Evolutionary conservation across 1,140 invertebrate genomes (phyloP), one percentile per base, ranked within the genome.

Genomic region (Orius insidiosus): DNA sequence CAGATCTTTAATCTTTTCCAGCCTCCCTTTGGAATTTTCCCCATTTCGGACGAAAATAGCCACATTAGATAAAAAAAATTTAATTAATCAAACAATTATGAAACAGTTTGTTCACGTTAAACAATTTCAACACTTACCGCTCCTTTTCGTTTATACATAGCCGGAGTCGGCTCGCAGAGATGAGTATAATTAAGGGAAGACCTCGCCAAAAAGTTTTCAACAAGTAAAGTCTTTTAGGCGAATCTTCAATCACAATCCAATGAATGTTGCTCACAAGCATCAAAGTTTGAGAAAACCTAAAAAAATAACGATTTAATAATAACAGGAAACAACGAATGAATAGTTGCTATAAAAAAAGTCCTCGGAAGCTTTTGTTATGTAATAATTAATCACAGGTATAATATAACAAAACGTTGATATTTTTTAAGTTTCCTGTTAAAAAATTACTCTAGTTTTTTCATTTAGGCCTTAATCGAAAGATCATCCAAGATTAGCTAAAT

Each of bases 191-290:
- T 61, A 1, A 93, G 58, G 10, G 69, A 69, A 10, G 80, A 77
- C 19, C 80, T 70, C 35, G 69, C 64, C 8, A 98, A 59, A n/a
- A 98, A 69, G 49, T 82, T 79, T 1, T 65, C 70, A 0, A 98
- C 88, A 40, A 94, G 64, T 24, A 70, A 57, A 1, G 80, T 86
- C 57, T 81, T 89, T 9, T 63, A 2, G 70, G 63, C 0, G 85
- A 67, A 64, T 98, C 94, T 66, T 98, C 94, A 7, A 98, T 72
- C 32, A 98, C 62, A 53, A 98, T 86, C 94, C 94, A 98, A 61
- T 97, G 90, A 45, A 97, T 70, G 59, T 89, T 86, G 44, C 81
- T 78, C 19, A 95, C 74, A 48, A 87, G 72, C 54, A 81, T 72
- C 47, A 98, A 75, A 0, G 92, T 87, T 59, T 97, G 85, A 3